These are phyloP conservation scores for Catonia carolina DNA, from an alignment of 2,888 invertebrate species.

Conservation along the genomic window DNA sequence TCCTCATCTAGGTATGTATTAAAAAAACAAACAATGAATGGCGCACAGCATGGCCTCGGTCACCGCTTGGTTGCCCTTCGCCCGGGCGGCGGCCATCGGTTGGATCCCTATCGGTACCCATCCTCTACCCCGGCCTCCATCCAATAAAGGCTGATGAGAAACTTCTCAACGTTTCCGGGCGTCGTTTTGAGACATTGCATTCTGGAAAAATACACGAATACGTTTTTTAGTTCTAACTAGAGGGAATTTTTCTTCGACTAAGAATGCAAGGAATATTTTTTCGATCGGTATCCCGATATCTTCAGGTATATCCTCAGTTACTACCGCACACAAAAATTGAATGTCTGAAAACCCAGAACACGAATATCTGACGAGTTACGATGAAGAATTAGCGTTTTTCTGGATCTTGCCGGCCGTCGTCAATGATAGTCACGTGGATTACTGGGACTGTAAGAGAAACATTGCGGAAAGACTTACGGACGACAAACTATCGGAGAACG, in stretches of 20 bases:
- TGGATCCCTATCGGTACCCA: constrained; percentile 99
- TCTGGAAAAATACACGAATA: constrained; percentile 98
- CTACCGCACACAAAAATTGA: constrained; percentile 97
- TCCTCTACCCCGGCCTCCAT: constrained; percentile 93
- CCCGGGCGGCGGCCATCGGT: constrained; percentile 99
- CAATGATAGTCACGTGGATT: constrained; percentile 99
- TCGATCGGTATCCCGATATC: constrained; percentile 98
- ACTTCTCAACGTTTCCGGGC: constrained; percentile 92
- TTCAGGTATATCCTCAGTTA: constrained; percentile 98
- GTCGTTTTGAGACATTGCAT: constrained; percentile 99
- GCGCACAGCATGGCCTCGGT: constrained; percentile 96
- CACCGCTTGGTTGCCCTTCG: constrained; percentile 99
- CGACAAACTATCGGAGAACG: constrained; percentile 89
- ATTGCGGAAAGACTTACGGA: constrained; percentile 98
- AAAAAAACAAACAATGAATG: no score
- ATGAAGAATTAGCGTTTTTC: constrained; percentile 98
- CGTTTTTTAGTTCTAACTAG: constrained; percentile 92
- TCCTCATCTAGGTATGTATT: no score
- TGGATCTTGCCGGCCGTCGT: constrained; percentile 96
- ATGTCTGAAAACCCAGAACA: constrained; percentile 99
- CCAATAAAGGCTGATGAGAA: constrained; percentile 96
- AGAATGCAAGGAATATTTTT: constrained; percentile 96
- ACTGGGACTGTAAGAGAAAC: constrained; percentile 96
- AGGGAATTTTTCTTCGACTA: constrained; percentile 99
- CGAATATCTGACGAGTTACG: constrained; percentile 97